Percentiles rank a stretch among this genome's conserved stretches.
Evolutionary conservation across 2,888 invertebrate species (phyloP).

Genomic region (Chymomyza amoena): DNA sequence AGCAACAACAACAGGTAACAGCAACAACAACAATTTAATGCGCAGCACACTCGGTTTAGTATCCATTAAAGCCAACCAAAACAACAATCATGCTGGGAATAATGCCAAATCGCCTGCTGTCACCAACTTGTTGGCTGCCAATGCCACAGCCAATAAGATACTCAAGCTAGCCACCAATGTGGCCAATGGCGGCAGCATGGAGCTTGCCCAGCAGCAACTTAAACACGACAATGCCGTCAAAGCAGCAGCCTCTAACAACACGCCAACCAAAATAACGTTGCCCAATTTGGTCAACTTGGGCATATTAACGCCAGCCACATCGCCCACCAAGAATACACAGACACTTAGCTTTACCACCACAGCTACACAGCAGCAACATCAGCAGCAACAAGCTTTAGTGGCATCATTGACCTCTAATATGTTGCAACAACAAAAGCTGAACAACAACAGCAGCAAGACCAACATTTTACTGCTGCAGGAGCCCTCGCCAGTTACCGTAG

Average conservation of each 20-base stretch:
- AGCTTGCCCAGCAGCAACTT: slow-evolving; percentile 62
- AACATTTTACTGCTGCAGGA: slow-evolving; percentile 58
- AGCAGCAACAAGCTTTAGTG: slow-evolving; percentile 64
- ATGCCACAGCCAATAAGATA: slow-evolving; percentile 78
- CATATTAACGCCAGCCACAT: slow-evolving; percentile 80
- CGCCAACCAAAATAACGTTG: slow-evolving; percentile 76
- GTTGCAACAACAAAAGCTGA: slow-evolving; percentile 51
- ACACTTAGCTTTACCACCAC: slow-evolving; percentile 72
- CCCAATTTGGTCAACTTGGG: slow-evolving; percentile 79
- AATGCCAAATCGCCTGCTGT: slow-evolving; percentile 55
- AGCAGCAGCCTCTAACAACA: slow-evolving; percentile 29
- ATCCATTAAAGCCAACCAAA: slow-evolving; percentile 75
- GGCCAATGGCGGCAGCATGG: slow-evolving; percentile 67
- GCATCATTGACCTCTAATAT: slow-evolving; percentile 57
- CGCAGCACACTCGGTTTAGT: slow-evolving; percentile 78
- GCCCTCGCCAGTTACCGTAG: slow-evolving; percentile 36
- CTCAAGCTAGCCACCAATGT: slow-evolving; percentile 76
- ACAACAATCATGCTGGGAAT: slow-evolving; percentile 39
- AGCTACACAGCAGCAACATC: slow-evolving; percentile 57
- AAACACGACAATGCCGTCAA: slow-evolving; percentile 45
- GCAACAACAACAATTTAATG: slow-evolving; percentile 77
- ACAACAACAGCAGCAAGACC: slow-evolving; percentile 35
- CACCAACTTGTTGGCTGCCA: slow-evolving; percentile 77
- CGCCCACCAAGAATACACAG: slow-evolving; percentile 79
- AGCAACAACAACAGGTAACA: slow-evolving; percentile 74